These are phyloP conservation scores for Bergia sp. DNA, from an alignment of 92 coral and sea anemone genomes.

Conservation along the genomic window DNA sequence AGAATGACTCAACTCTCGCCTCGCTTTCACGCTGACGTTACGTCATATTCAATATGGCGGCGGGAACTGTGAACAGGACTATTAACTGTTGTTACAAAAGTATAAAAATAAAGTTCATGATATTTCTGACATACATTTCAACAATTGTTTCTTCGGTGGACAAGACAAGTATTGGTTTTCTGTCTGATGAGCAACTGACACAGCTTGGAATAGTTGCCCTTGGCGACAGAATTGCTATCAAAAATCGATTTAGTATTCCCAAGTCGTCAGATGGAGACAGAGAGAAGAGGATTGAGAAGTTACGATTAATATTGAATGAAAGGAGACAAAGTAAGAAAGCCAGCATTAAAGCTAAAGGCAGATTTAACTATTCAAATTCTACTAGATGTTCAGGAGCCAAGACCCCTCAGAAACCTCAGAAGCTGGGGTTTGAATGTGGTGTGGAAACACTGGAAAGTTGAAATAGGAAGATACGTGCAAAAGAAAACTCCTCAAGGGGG, in stretches of 20 bases:
- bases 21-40: too few relatives aligned
- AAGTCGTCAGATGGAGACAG: not conserved
- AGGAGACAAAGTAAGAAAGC: slow-evolving; percentile 1
- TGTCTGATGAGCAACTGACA: slow-evolving; percentile 4
- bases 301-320: not conserved
- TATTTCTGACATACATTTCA: not conserved
- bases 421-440: slow-evolving; percentile 12
- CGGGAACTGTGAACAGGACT: too few relatives aligned
- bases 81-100: not conserved
- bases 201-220: slow-evolving; percentile 9
- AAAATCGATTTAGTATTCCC: not conserved
- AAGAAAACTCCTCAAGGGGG: slow-evolving; percentile 28
- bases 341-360: not conserved
- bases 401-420: slow-evolving; percentile 1
- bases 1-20: too few relatives aligned
- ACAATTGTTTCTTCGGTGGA: slow-evolving; percentile 2
- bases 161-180: slow-evolving; percentile 19
- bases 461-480: slow-evolving; percentile 6
- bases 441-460: slow-evolving; percentile 24
- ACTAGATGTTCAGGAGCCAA: not conserved
- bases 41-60: too few relatives aligned
- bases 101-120: not conserved
- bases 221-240: slow-evolving; percentile 20
- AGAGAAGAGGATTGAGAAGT: slow-evolving; percentile 8
- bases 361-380: not conserved